Evolutionary conservation across 1,140 invertebrate genomes (phyloP).

Genomic region (Aphaenogaster ashmeadi): DNA sequence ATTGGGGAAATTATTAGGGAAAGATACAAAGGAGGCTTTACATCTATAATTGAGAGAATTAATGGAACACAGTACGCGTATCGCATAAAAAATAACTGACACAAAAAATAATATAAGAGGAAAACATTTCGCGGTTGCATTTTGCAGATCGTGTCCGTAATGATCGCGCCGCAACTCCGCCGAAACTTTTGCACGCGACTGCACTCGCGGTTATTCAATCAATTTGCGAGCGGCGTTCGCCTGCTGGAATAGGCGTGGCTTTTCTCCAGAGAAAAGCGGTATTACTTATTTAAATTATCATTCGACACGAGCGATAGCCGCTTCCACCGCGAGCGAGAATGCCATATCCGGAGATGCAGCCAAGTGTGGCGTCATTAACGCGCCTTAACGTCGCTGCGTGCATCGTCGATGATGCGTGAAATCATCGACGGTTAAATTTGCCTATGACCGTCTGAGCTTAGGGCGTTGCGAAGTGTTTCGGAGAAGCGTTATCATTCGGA

Average conservation of each 20-base stretch:
- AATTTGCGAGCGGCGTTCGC: conserved; percentile 21
- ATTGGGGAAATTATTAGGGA: background rate
- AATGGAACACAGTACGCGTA: background rate
- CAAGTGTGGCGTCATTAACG: conserved; percentile 54
- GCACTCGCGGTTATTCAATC: conserved; percentile 34
- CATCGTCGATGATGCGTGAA: conserved; percentile 48
- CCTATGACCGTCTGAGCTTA: conserved; percentile 26
- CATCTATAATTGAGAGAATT: background rate
- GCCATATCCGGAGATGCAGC: conserved; percentile 42
- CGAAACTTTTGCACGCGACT: conserved; percentile 21
- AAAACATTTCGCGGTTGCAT: background rate
- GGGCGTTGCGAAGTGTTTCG: background rate
- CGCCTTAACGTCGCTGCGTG: conserved; percentile 9
- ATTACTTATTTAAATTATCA: conserved; percentile 72
- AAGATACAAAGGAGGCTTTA: background rate
- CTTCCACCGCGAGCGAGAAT: conserved; percentile 19
- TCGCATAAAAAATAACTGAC: background rate
- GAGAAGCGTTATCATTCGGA: conserved; percentile 32
- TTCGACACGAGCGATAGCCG: conserved; percentile 35
- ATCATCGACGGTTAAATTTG: conserved; percentile 45
- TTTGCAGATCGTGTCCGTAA: background rate
- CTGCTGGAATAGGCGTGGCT: conserved; percentile 58
- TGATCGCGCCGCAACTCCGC: conserved; percentile 4
- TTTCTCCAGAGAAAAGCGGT: conserved; percentile 27
- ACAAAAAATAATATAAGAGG: background rate